Percentiles rank a stretch among this genome's conserved stretches.
These are phyloP conservation scores for Mystacornis crossleyi DNA, from an alignment of 2,113 vertebrate species.

Conservation along the genomic window DNA sequence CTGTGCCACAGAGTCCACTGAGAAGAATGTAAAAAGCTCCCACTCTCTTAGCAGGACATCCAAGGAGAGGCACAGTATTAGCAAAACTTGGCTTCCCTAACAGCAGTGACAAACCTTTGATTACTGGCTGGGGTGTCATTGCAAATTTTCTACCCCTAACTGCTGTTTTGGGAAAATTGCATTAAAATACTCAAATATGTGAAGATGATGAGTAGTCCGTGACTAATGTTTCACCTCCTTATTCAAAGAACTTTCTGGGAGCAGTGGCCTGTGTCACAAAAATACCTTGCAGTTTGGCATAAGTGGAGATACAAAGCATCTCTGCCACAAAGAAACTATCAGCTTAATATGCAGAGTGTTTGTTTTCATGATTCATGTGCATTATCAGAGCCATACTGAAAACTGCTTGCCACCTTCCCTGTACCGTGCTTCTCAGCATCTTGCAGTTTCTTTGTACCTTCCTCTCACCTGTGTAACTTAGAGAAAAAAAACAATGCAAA, in stretches of 20 bases:
- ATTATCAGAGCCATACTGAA: background rate
- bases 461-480: background rate
- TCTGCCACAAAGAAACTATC: background rate
- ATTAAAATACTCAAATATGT: background rate
- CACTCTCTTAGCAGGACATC: background rate
- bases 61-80: background rate
- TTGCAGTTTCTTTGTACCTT: background rate
- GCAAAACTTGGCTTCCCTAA: background rate
- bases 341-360: background rate
- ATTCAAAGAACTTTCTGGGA: background rate
- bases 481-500: background rate
- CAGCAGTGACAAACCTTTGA: background rate
- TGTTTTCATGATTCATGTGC: background rate
- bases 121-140: background rate
- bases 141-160: background rate
- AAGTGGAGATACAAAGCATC: background rate
- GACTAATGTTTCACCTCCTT: background rate
- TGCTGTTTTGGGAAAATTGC: background rate
- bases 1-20: background rate
- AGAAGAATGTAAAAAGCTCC: background rate
- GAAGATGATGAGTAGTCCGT: background rate
- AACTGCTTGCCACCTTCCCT: background rate
- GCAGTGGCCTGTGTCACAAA: background rate
- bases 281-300: background rate
- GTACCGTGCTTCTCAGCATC: background rate